Evolutionary conservation across 2,113 vertebrate species (phyloP).

Genomic region (Trichechus manatus): DNA sequence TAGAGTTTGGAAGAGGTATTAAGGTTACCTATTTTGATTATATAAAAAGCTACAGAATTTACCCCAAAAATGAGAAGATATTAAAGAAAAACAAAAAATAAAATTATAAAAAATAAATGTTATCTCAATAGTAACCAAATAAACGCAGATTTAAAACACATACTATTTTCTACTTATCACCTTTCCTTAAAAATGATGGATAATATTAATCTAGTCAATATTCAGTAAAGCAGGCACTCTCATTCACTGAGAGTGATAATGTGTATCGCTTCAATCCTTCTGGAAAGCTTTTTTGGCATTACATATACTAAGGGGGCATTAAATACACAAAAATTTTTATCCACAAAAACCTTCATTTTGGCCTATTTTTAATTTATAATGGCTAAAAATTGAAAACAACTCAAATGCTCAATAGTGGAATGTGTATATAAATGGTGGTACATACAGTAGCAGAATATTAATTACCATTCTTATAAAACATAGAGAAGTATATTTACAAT

Average conservation of each 20-base stretch:
- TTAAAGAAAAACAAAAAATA: background rate
- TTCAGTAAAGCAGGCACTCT: background rate
- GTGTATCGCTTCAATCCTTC: background rate
- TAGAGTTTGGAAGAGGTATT: slow-evolving; percentile 11
- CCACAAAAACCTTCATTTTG: slow-evolving; percentile 3
- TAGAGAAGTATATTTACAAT: background rate
- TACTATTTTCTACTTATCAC: background rate
- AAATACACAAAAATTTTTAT: slow-evolving; percentile 11
- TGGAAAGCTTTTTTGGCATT: background rate
- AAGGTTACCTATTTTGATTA: slow-evolving; percentile 14
- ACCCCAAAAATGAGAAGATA: background rate
- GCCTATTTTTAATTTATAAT: slow-evolving; percentile 12
- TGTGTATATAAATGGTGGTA: background rate
- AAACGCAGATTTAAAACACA: slow-evolving; percentile 38
- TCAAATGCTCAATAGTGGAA: background rate
- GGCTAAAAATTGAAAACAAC: slow-evolving; percentile 29
- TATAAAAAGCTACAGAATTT: background rate
- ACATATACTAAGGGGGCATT: background rate
- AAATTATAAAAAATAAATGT: background rate
- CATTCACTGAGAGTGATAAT: background rate
- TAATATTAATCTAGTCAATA: background rate
- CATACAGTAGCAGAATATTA: background rate
- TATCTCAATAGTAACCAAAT: slow-evolving; percentile 16
- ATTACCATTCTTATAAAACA: background rate
- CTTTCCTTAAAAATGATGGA: background rate